Evolutionary conservation across 2,113 vertebrate species (phyloP).

Genomic region (Corythornis madagascariensis): DNA sequence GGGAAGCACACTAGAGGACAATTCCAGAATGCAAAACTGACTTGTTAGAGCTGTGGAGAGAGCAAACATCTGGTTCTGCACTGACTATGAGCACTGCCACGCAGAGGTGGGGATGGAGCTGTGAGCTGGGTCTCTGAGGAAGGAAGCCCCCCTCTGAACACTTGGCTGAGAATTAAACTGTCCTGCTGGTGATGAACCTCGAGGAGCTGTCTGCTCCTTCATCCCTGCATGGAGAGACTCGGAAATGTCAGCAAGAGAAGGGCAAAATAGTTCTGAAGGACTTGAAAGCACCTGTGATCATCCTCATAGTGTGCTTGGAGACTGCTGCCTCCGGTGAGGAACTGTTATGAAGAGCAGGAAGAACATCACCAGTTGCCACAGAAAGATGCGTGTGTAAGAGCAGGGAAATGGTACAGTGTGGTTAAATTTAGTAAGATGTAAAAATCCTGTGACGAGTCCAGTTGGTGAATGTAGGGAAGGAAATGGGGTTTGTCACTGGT

Average conservation of each 20-base stretch:
- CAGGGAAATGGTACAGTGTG: background rate
- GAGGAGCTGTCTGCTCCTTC: background rate
- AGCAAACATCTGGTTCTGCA: slow-evolving; percentile 35
- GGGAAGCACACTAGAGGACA: background rate
- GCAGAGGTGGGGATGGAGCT: background rate
- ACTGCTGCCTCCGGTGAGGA: background rate
- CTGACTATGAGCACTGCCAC: background rate
- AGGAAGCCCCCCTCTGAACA: background rate
- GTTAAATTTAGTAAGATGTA: background rate
- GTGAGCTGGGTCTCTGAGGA: background rate
- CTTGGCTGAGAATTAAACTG: background rate
- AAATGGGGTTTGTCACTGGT: background rate
- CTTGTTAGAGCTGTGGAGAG: slow-evolving; percentile 1
- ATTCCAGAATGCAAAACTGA: slow-evolving; percentile 20
- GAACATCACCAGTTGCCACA: background rate
- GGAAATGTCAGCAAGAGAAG: background rate
- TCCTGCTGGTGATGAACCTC: background rate
- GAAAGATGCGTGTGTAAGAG: background rate
- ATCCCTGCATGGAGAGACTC: background rate
- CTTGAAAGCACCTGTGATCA: background rate
- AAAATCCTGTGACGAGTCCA: background rate
- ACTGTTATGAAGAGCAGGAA: background rate
- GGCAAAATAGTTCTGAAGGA: background rate
- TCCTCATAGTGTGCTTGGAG: background rate
- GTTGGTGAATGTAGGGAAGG: background rate